Evolutionary conservation across 2,888 invertebrate species (phyloP), one percentile per base, ranked within the genome.

Genomic region (Atrina japonica): DNA sequence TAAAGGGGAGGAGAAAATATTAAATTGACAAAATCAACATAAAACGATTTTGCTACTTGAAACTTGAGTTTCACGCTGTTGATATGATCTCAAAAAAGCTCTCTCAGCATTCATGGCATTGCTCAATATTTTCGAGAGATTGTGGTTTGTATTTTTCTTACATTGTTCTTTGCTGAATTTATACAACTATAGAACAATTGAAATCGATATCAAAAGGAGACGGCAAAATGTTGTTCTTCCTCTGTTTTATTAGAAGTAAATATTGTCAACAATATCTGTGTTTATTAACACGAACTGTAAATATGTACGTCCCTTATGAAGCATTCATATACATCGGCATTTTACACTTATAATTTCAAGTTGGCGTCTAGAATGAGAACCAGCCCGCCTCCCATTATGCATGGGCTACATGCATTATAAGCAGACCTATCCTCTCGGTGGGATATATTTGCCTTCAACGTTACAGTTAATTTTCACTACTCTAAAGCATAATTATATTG

Each of bases 381-480:
- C 21, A 49, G 18, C 30, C 50, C 61, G 61, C 61, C 50, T 35
- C 23, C 43, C 30, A 61, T 61, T 61, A 21, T 61, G 23, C 30
- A 35, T 35, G 25, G 49, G 11, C 29, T 25, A 18, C 61, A 30
- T n/a, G 29, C 61, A 27, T 61, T 61, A 61, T 61, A 25, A 49
- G 49, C 61, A 49, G 30, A 43, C 49, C 47, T 49, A 30, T 25
- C 23, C 18, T 16, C 61, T 21, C 61, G 16, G 40, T 47, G 21
- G 61, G 61, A 49, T 30, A 21, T 61, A 49, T 61, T 61, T 47
- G 49, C 49, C 29, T 30, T 29, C 61, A 29, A 27, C 23, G 49
- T 61, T 61, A 43, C 41, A 61, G 61, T 61, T 61, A 61, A 61
- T 61, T 29, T 61, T 61, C 16, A 35, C 41, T 61, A 27, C 61